Base-by-base conservation (phyloP, 2,888 invertebrate species). In the Crepidodera aurea region DNA sequence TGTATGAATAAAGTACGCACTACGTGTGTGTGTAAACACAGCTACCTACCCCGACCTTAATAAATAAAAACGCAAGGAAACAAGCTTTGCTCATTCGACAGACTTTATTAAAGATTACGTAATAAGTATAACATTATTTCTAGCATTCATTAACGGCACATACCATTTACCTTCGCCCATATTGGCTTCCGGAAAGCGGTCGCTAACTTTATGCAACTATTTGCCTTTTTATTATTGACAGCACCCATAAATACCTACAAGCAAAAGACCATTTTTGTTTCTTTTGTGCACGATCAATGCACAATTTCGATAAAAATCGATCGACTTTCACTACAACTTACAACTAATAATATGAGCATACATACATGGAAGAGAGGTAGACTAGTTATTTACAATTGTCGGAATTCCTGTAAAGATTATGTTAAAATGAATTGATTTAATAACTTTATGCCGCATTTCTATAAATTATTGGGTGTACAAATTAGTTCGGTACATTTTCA, bases 31-130 rank as follows among this genome's bases (percentile, higher is more conserved):
- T 40, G 6, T 22, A 22, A 2, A 16, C 6, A 18, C 16, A 40
- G 2, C 27, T 32, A 44, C 32, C 18, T 55, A 55, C 55, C 42
- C 32, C 46, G 56, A 42, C 56, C 56, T 56, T 56, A 56, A 56
- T 2, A 46, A 56, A 46, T 46, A 56, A 56, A 56, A 56, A 56
- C 13, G 22, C 34, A 46, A 56, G 37, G 46, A 56, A 46, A 56
- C 56, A 46, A 56, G 56, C 5, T 44, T 56, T 34, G 56, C 25
- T 53, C 27, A 16, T n/a, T 46, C 46, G 46, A 46, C 46, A 56
- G 25, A 56, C 34, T 42, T 42, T 44, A 55, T 46, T 46, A 46
- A 44, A 42, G 27, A 34, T 56, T 56, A 56, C 56, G 37, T 46
- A 56, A 55, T 22, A 46, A 46, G 34, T 37, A 25, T 46, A 46